Conservation (phyloP, 2,113 vertebrate species). For the Esox niger region DNA sequence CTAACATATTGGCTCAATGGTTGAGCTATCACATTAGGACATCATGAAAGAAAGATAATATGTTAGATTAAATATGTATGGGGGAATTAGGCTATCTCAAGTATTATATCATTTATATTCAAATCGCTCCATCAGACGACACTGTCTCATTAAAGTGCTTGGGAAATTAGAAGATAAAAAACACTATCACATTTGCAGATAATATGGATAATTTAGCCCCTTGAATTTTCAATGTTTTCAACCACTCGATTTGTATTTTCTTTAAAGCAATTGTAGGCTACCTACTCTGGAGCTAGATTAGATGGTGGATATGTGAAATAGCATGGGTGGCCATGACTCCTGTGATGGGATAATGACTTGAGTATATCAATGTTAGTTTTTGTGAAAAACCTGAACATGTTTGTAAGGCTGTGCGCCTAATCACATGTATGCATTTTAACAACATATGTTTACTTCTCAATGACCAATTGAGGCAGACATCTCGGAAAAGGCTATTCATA, state of each 20-base stretch:
- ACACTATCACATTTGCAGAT: slow-evolving; percentile 61
- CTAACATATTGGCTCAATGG: slow-evolving; percentile 37
- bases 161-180: slow-evolving; percentile 74
- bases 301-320: background rate
- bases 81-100: slow-evolving; percentile 74
- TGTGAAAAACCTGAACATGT: background rate
- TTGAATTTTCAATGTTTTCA: slow-evolving; percentile 43
- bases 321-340: slow-evolving; percentile 1
- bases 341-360: slow-evolving; percentile 5
- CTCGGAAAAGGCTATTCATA: no score
- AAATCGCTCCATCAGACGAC: slow-evolving; percentile 70
- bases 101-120: slow-evolving; percentile 79
- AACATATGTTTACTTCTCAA: background rate
- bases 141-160: slow-evolving; percentile 69
- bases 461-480: no score
- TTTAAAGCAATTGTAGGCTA: slow-evolving; percentile 23
- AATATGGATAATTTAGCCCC: slow-evolving; percentile 64
- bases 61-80: slow-evolving; percentile 81
- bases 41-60: slow-evolving; percentile 67
- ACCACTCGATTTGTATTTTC: slow-evolving; percentile 44
- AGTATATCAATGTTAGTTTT: slow-evolving; percentile 2
- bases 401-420: slow-evolving; percentile 22
- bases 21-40: slow-evolving; percentile 64
- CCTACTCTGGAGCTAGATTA: slow-evolving; percentile 26
- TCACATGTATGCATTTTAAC: slow-evolving; percentile 49